phyloP scores from a whole-genome alignment of 2,888 invertebrate species.

The Leucophenga maculata region DNA sequence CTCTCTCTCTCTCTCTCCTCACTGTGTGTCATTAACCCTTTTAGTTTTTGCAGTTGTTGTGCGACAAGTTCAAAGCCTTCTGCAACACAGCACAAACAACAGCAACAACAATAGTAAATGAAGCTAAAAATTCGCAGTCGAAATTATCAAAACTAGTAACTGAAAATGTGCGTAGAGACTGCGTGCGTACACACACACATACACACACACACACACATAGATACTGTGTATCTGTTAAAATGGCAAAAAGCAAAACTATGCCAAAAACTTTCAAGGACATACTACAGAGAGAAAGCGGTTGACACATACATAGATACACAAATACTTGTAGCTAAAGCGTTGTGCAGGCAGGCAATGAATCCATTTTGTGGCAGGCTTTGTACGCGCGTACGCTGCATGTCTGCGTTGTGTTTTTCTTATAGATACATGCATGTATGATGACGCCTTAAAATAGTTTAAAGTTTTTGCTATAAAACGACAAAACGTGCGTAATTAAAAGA shows the following conservation, averaged over 20 bases:
- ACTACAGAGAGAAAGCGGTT: slow-evolving; percentile 33
- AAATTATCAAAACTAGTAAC: not conserved
- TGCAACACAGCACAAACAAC: no score
- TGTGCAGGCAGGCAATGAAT: slow-evolving; percentile 15
- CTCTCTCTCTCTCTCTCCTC: no score
- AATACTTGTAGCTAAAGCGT: slow-evolving; percentile 32
- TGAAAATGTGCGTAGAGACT: not conserved
- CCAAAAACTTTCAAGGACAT: slow-evolving; percentile 73
- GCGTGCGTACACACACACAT: not conserved
- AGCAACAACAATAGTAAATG: no score
- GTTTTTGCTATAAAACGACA: slow-evolving; percentile 35
- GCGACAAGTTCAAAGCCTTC: no score
- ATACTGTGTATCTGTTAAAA: slow-evolving; percentile 26
- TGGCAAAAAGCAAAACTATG: slow-evolving; percentile 64
- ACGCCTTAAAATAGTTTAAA: slow-evolving; percentile 28
- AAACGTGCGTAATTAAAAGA: slow-evolving; percentile 67
- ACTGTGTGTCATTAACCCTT: no score
- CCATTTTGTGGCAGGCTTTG: not conserved
- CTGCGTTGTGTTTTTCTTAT: slow-evolving; percentile 8
- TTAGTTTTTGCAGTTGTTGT: no score
- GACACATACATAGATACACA: slow-evolving; percentile 34
- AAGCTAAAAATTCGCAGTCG: not conserved
- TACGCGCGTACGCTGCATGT: slow-evolving; percentile 5
- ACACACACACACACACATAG: not conserved
- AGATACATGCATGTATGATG: slow-evolving; percentile 14